Conservation (phyloP, 2,113 vertebrate genomes). For the Cyanoderma ruficeps region DNA sequence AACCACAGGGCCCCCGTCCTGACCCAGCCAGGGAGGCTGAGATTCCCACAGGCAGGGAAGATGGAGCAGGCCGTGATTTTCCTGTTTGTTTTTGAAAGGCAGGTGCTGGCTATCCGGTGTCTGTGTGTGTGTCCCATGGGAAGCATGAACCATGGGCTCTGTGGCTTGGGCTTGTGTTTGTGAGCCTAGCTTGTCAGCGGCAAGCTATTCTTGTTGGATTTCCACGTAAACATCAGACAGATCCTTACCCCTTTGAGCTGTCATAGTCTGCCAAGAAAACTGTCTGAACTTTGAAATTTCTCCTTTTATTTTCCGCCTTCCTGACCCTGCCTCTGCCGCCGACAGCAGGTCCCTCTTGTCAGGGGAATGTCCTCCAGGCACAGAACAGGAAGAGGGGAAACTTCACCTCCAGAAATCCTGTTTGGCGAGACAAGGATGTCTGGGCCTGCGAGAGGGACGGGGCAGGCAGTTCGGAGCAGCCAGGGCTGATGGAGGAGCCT, state of each 20-base stretch:
- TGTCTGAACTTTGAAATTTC: conserved; percentile 23
- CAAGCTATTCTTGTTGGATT: background rate
- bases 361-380: conserved; percentile 4
- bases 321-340: background rate
- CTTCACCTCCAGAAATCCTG: conserved; percentile 16
- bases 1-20: background rate
- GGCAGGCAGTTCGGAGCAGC: background rate
- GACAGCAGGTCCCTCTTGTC: background rate
- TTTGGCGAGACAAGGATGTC: background rate
- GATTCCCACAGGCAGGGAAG: background rate
- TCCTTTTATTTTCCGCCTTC: conserved; percentile 23
- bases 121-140: background rate
- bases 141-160: background rate
- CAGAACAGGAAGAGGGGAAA: background rate
- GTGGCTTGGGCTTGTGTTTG: background rate
- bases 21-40: background rate
- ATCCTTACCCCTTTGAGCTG: background rate
- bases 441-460: background rate
- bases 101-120: background rate
- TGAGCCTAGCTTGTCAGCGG: background rate
- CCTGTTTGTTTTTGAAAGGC: background rate
- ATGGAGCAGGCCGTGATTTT: background rate
- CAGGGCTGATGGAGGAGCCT: fast-evolving
- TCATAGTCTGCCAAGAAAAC: background rate
- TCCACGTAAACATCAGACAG: conserved; percentile 29